Evolutionary conservation across 2,888 invertebrate genomes (phyloP), one percentile per base, ranked within the genome.

Genomic region (Crocallis elinguaria): DNA sequence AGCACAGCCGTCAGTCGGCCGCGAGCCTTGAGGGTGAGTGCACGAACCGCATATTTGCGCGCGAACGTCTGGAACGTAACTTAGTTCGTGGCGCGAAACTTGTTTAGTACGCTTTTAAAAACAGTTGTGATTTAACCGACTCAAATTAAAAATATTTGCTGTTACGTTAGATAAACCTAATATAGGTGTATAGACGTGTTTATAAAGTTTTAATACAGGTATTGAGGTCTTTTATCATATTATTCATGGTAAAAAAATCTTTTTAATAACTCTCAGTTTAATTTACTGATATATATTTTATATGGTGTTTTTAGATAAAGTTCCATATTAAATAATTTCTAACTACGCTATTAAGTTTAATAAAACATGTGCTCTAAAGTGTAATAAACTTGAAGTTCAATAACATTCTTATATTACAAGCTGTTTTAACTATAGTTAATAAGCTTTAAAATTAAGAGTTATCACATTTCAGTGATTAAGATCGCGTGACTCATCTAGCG

Each of bases 1-100:
- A 76, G 79, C 66, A 62, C 62, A 76, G 76, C 56, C 69, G 69
- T 85, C 88, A 91, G 90, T 91, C 77, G 86, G 83, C 85, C 76
- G 74, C 78, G 84, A 84, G 88, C 84, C 77, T 75, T 75, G 78
- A 66, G 57, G 66, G 70, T 68, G 84, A 74, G 72, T 71, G 79
- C 67, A 79, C 81, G 71, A 56, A 57, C 60, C 64, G 59, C 67
- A 56, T 58, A n/a, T 58, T 65, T 55, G 63, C 66, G 72, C 55
- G 65, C 49, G 46, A 62, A 69, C 57, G 63, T 53, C 74, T 70
- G 71, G 68, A 38, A 57, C 74, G 62, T 66, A 90, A 90, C 90
- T 90, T 90, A 84, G 78, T 87, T 82, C 90, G 90, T 79, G 76
- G 69, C 69, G 63, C 29, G 55, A 60, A 67, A 57, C 49, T 61